A percentile compares a stretch with the other conserved stretches of the same genome.
Conservation (phyloP, 2,113 vertebrate species). For the Peromyscus californicus region DNA sequence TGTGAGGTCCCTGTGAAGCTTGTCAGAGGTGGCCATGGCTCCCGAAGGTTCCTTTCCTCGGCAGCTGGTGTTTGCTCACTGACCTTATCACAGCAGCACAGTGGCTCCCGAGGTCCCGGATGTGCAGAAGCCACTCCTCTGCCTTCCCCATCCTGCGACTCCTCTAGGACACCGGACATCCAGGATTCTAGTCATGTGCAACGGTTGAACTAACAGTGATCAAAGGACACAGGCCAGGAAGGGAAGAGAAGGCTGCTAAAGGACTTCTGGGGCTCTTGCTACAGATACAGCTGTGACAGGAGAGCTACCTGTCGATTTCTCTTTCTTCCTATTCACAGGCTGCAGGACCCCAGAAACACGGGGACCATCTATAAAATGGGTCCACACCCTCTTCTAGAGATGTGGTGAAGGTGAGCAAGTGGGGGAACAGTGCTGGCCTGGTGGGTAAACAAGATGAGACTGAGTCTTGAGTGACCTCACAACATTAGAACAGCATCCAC, state of each 20-base stretch:
- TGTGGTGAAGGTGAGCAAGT: too few relatives aligned
- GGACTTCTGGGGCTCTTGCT: neutral
- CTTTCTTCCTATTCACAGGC: neutral
- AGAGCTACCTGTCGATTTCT: neutral
- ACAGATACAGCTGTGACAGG: neutral
- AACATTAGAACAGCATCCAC: neutral
- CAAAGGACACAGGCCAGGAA: neutral
- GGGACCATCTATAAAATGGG: neutral
- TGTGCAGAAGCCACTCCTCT: neutral
- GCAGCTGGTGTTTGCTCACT: neutral
- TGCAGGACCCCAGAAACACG: neutral
- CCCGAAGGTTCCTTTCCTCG: neutral
- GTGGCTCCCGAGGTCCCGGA: neutral
- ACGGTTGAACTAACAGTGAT: neutral
- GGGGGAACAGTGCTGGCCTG: neutral
- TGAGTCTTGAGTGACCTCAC: neutral
- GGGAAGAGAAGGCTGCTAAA: rapidly evolving
- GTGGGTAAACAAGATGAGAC: neutral
- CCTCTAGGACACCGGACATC: neutral
- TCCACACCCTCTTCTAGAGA: too few relatives aligned
- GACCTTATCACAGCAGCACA: neutral
- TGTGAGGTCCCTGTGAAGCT: neutral
- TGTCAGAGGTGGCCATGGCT: neutral
- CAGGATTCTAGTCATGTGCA: neutral
- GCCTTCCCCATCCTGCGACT: neutral